Evolutionary conservation across 37 sponge, comb jelly and placozoan genomes (phyloP).

Genomic region (Agelas oroides): DNA sequence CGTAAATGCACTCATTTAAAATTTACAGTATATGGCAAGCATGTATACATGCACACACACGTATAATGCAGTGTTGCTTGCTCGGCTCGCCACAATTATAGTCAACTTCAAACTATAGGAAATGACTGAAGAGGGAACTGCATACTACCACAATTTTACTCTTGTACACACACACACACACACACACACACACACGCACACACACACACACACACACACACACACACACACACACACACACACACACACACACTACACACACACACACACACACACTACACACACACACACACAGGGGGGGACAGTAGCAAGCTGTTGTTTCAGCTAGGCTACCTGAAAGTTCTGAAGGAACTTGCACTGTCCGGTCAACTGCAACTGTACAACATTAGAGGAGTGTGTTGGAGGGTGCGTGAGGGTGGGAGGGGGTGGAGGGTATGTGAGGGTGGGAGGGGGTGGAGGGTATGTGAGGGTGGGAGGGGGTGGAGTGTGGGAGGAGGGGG

Average conservation of each 20-base stretch:
- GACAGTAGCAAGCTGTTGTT: constrained; percentile 59
- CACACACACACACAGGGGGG: constrained; percentile 49
- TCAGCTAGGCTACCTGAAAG: constrained; percentile 72
- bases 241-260: constrained; percentile 16
- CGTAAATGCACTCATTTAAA: too few species aligned
- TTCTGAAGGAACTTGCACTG: constrained; percentile 65
- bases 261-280: constrained; percentile 35
- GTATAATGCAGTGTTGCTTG: too few species aligned
- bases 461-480: too few species aligned
- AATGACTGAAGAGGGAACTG: too few species aligned
- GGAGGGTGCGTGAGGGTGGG: constrained; percentile 49
- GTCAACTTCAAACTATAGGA: too few species aligned
- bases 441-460: background rate
- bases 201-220: constrained; percentile 26
- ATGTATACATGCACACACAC: too few species aligned
- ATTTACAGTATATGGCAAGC: too few species aligned
- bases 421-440: background rate
- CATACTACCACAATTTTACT: too few species aligned
- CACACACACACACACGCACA: constrained; percentile 32
- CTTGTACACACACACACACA: background rate
- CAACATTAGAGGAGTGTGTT: constrained; percentile 57
- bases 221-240: constrained; percentile 25
- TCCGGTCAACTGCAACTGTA: constrained; percentile 63
- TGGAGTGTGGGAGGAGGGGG: too few species aligned
- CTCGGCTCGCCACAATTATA: too few species aligned